Evolutionary conservation across 2,888 invertebrate species (phyloP), one percentile per base, ranked within the genome.

Genomic region (Chydorus sphaericus): DNA sequence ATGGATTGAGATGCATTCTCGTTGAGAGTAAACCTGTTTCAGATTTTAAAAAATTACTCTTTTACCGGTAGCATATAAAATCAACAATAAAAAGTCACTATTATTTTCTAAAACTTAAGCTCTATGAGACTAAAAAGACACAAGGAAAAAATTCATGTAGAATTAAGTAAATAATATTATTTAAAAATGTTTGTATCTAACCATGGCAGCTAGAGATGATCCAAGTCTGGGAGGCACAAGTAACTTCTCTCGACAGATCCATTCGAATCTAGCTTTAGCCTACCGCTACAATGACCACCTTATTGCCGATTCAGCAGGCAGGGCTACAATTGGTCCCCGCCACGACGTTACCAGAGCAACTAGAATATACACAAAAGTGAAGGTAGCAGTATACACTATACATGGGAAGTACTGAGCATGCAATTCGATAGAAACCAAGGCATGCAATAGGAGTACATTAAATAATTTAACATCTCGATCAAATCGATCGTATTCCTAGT

Each of bases 1-100:
- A 23, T 52, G 52, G 26, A 52, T 36, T 14, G 52, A 52, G 10
- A 52, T 31, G 36, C 52, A 52, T 36, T 52, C 52, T 3, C 52
- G 33, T 20, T 52, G 33, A n/a, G 52, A 52, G 36, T 36, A 36
- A 20, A 52, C 52, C 52, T 52, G 28, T 26, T 16, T 3, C 4
- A 44, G n/a, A 26, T 44, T 33, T 8, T 33, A 33, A 33, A 8
- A 14, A 23, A 44, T 10, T 2, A 10, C 10, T 20, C 20, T 44
- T 44, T 7, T 8, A 44, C n/a, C n/a, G 6, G 38, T 38, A 11
- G n/a, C n/a, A 7, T 2, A 20, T 14, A 44, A n/a, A 26, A 44
- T 26, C n/a, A 7, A 4, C 26, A 26, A 14, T 44, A 16, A 26
- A 11, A 3, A 44, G 26, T 23, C 36, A 36, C 16, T 14, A 16